Evolutionary conservation across 2,113 vertebrate genomes (phyloP).

Genomic region (Beaufortia kweichowensis): DNA sequence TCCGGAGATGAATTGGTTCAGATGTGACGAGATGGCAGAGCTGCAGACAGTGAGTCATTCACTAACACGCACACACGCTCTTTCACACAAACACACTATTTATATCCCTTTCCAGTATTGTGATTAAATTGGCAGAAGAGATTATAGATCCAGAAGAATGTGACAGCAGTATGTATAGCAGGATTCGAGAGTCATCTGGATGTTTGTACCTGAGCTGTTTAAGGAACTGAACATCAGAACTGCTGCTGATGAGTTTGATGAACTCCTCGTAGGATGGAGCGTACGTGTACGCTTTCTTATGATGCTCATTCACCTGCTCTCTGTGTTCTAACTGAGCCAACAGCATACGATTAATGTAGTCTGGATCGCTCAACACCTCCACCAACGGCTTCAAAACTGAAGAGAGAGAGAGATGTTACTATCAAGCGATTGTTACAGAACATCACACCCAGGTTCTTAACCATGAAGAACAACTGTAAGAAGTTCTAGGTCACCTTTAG

Average conservation of each 20-base stretch:
- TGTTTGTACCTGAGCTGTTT: constrained; percentile 88
- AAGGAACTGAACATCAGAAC: constrained; percentile 91
- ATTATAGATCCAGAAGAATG: no score
- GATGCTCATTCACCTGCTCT: constrained; percentile 91
- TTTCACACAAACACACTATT: background rate
- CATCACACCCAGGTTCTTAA: no score
- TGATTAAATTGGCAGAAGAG: no score
- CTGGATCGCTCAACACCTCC: constrained; percentile 92
- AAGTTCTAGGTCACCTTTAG: constrained; percentile 49
- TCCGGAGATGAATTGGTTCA: constrained; percentile 5
- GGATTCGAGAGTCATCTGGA: background rate
- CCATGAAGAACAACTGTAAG: no score
- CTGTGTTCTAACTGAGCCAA: constrained; percentile 92
- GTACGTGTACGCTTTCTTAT: constrained; percentile 96
- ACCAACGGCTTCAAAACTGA: constrained; percentile 92
- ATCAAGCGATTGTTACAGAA: background rate
- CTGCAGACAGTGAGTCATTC: constrained; percentile 33
- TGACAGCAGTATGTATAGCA: background rate
- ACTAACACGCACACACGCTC: background rate
- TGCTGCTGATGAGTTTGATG: constrained; percentile 96
- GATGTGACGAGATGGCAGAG: background rate
- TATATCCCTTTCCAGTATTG: background rate
- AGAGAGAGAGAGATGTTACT: constrained; percentile 3
- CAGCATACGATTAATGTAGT: constrained; percentile 94
- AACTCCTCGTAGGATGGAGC: constrained; percentile 98